Evolutionary conservation across 2,797 vertebrate genomes (phyloP).

Genomic region (Cichlasoma orientale): DNA sequence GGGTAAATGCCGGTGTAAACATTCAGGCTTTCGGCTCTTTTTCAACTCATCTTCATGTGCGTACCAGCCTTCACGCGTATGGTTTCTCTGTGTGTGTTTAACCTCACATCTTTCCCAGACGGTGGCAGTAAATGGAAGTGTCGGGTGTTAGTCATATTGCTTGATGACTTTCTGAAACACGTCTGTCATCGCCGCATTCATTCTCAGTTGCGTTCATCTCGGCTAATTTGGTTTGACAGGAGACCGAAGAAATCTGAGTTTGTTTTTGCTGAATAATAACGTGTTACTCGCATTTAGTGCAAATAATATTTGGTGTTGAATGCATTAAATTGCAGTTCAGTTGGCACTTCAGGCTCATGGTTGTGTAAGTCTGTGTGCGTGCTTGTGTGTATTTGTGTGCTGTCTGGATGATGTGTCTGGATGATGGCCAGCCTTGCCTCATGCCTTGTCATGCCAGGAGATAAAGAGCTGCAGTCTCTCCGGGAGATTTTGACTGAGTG

Average conservation of each 20-base stretch:
- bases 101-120: neutral
- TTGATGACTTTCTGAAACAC: neutral
- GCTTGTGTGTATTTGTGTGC: neutral
- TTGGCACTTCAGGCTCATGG: neutral
- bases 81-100: neutral
- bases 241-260: neutral
- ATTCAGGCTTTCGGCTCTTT: neutral
- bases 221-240: neutral
- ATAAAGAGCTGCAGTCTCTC: neutral
- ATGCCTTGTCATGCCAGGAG: neutral
- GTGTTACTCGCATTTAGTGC: neutral
- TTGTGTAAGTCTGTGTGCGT: neutral
- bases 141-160: neutral
- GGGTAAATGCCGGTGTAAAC: neutral
- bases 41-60: neutral
- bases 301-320: neutral
- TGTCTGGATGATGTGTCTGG: neutral
- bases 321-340: neutral
- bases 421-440: neutral
- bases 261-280: neutral
- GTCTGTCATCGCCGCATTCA: neutral
- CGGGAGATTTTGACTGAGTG: conserved; percentile 10
- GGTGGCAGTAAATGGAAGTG: neutral
- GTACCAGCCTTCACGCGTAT: too few species aligned
- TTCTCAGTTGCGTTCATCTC: neutral